Evolutionary conservation across 2,113 vertebrate species (phyloP), one percentile per base, ranked within the genome.

Genomic region (Ciconia stormi): DNA sequence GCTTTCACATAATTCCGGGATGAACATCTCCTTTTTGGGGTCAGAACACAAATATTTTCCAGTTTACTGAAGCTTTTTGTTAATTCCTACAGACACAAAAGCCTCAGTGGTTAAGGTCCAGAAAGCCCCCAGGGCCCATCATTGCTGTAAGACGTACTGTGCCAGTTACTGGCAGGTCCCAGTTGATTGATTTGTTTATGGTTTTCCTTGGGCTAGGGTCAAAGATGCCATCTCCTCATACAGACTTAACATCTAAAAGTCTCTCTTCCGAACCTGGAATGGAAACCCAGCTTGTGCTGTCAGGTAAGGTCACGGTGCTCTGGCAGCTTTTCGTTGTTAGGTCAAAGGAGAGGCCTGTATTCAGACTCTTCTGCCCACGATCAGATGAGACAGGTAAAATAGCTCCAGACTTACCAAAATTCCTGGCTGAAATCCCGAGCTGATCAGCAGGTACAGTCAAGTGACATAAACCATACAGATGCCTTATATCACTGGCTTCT

Each of bases 291-390:
- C 52, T 61, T 72, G 18, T 14, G 2, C 52, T 49, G 27, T n/a
- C 97, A 97, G 96, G 97, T 98, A 97, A 94, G 50, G 25, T 50
- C n/a, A 44, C 0, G 3, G 65, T 23, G 47, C 50, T 78, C 29
- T 0, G 2, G 40, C 40, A 93, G 5, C 20, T 40, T 52, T 91
- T 58, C 0, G 0, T 49, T 65, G 11, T 58, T 79, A 70, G 11
- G 16, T 44, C 49, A 63, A 53, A 92, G 87, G 26, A 81, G 62
- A 70, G 21, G 8, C 8, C 42, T 70, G 12, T 59, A n/a, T 55
- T 82, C 66, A 55, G 34, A 42, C 14, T 70, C 21, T 49, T 58
- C 58, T 78, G 26, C 29, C 34, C n/a, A 26, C 2, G 3, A 19
- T 42, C 11, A 53, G 7, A 61, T 13, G 13, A 82, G 72, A n/a